Evolutionary conservation across 2,888 invertebrate species (phyloP).

Genomic region (Ormyrus labotus): DNA sequence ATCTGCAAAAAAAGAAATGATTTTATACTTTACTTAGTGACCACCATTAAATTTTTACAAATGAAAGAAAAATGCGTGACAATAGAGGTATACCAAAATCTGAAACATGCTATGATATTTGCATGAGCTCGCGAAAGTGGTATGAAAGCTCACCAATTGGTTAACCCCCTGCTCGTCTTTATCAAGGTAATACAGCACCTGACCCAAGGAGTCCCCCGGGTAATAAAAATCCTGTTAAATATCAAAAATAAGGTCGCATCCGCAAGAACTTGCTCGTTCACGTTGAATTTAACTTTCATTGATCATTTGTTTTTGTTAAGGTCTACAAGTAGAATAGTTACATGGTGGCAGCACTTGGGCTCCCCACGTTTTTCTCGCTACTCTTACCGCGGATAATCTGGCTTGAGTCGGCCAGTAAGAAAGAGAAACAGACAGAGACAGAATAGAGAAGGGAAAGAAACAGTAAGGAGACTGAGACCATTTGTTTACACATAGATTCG

Average conservation of each 20-base stretch:
- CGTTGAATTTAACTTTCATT: conserved; percentile 3
- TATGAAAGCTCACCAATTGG: conserved; percentile 72
- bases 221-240: conserved; percentile 73
- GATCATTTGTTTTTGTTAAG: not conserved
- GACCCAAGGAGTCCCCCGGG: conserved; percentile 72
- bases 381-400: conserved; percentile 13
- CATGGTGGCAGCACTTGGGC: not conserved
- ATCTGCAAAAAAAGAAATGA: no score
- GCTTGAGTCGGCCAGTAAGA: not conserved
- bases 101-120: conserved; percentile 50
- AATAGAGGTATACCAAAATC: conserved; percentile 16
- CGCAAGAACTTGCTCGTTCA: not conserved
- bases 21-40: no score
- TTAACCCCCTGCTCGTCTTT: conserved; percentile 68
- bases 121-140: conserved; percentile 65
- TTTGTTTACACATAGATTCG: not conserved
- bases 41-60: no score
- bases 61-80: no score
- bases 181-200: conserved; percentile 74
- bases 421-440: conserved; percentile 2
- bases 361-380: conserved; percentile 27
- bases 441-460: conserved; percentile 15
- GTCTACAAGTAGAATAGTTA: not conserved
- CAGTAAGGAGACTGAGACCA: not conserved
- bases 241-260: conserved; percentile 61